phyloP scores from a whole-genome alignment of 2,888 invertebrate species.

The Fragum sueziense region DNA sequence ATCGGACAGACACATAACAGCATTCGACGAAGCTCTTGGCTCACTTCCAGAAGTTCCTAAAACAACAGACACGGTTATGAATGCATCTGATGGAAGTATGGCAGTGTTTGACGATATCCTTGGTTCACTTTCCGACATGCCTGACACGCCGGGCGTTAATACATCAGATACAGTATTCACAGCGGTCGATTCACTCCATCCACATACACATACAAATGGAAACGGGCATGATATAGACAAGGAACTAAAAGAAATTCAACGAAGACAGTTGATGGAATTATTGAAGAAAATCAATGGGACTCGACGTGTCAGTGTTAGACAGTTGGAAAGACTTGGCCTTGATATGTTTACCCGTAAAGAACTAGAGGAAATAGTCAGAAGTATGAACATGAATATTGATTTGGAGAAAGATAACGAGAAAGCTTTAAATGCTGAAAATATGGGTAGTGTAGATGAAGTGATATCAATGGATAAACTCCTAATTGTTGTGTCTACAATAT shows the following conservation, averaged over 20 bases:
- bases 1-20: too few relatives aligned
- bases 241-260: neutral
- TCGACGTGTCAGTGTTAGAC: neutral
- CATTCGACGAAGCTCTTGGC: too few relatives aligned
- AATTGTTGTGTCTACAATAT: constrained; percentile 30
- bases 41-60: too few relatives aligned
- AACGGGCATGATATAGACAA: neutral
- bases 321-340: neutral
- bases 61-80: too few relatives aligned
- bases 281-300: neutral
- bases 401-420: neutral
- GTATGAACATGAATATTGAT: constrained; percentile 3
- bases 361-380: neutral
- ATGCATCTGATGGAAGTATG: too few relatives aligned
- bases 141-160: neutral
- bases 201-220: neutral
- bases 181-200: neutral
- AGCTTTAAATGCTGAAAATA: neutral
- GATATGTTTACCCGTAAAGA: neutral
- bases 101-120: neutral
- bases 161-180: neutral
- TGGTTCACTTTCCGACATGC: neutral
- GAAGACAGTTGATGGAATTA: neutral
- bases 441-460: neutral
- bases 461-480: constrained; percentile 36